phyloP scores from a whole-genome alignment of 2,888 invertebrate genomes.

The Tipula unca region DNA sequence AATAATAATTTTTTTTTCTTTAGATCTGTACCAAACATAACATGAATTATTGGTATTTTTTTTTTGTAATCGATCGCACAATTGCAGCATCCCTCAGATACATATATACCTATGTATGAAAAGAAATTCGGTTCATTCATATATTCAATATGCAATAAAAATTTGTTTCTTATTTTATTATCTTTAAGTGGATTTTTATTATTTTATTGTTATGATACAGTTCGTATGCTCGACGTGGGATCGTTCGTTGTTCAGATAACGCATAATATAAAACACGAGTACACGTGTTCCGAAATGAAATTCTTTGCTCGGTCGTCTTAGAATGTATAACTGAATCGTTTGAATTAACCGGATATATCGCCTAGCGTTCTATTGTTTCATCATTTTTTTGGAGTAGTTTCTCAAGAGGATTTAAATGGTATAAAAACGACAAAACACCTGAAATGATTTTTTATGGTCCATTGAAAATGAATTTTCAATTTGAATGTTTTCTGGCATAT shows the following conservation, averaged over 20 bases:
- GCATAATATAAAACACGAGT: not conserved
- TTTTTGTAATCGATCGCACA: not conserved
- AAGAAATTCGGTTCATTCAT: not conserved
- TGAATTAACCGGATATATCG: not conserved
- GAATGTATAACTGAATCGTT: no score
- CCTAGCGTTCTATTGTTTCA: not conserved
- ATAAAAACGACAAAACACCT: not conserved
- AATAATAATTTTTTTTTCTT: not conserved
- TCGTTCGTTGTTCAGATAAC: not conserved
- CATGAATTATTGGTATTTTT: not conserved
- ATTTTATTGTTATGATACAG: not conserved
- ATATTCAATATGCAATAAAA: not conserved
- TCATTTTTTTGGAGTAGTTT: not conserved
- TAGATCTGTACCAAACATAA: not conserved
- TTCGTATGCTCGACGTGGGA: not conserved
- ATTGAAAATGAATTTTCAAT: not conserved
- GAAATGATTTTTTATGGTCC: not conserved
- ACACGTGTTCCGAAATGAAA: not conserved
- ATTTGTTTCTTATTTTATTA: slow-evolving; percentile 14
- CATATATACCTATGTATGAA: not conserved
- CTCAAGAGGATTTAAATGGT: not conserved
- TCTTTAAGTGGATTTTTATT: slow-evolving; percentile 8
- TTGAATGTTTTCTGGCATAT: not conserved
- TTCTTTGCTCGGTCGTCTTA: no score
- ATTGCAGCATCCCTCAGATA: not conserved